Percentiles rank a stretch among this genome's conserved stretches.
phyloP scores from a whole-genome alignment of 1,140 invertebrate species.

The Eumaeus atala region DNA sequence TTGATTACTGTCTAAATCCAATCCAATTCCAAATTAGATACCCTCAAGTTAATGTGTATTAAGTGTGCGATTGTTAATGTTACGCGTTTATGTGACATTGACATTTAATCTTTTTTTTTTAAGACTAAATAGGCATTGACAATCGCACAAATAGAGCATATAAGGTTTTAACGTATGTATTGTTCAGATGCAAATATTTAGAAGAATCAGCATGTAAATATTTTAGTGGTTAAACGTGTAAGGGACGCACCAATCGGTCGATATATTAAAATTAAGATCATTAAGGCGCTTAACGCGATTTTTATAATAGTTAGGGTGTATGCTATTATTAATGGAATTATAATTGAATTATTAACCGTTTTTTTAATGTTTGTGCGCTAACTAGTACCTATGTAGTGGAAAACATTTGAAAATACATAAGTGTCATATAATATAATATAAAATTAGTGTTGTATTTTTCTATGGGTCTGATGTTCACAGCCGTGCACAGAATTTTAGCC shows the following conservation, averaged over 20 bases:
- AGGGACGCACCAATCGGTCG: constrained; percentile 42
- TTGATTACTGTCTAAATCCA: constrained; percentile 67
- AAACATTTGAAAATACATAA: constrained; percentile 1
- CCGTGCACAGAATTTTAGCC: neutral
- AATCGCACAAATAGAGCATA: constrained; percentile 60
- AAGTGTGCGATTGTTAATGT: constrained; percentile 64
- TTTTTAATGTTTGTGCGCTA: constrained; percentile 29
- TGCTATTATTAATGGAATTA: constrained; percentile 30
- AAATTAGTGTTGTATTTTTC: constrained; percentile 11
- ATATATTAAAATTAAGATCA: constrained; percentile 47
- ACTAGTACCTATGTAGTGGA: constrained; percentile 30
- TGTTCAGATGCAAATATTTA: constrained; percentile 74
- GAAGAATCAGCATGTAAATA: constrained; percentile 70
- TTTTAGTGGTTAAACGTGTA: constrained; percentile 49
- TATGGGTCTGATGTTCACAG: constrained; percentile 2
- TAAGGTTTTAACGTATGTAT: constrained; percentile 70
- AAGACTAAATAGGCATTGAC: constrained; percentile 37
- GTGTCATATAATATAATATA: constrained; percentile 9
- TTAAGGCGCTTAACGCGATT: constrained; percentile 43
- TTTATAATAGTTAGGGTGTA: constrained; percentile 40
- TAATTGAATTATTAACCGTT: constrained; percentile 28
- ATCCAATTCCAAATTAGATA: constrained; percentile 31
- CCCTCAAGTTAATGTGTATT: constrained; percentile 35
- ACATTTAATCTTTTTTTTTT: constrained; percentile 24
- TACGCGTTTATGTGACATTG: constrained; percentile 44